Evolutionary conservation across 1,140 invertebrate species (phyloP), one percentile per base, ranked within the genome.

Genomic region (Cydia strobilella): DNA sequence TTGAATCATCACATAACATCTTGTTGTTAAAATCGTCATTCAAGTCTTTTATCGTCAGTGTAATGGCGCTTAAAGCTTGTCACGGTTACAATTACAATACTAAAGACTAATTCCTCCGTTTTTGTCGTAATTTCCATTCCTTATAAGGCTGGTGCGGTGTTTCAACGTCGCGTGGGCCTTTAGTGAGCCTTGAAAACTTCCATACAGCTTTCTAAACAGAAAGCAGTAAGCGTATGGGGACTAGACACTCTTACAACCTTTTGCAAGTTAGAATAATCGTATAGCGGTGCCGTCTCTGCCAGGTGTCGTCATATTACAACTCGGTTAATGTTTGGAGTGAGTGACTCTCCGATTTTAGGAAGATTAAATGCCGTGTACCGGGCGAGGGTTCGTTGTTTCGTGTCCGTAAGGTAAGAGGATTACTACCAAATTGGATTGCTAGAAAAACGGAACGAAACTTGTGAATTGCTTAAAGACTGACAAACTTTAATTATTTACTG

Each of bases 131-230:
- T 69, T 35, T 69, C 15, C 35, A n/a, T 27, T 18, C 65, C 65
- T 35, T 69, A 69, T 69, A 42, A 69, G 65, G 65, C 25, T 69
- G 15, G 31, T n/a, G 65, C 31, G 65, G 31, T 35, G 31, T 35
- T 69, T 69, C 31, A 13, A 35, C 27, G 63, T 65, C 25, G 23
- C 65, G 65, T 69, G 65, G 65, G 65, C 65, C 27, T 69, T n/a
- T 42, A 42, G 31, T 35, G 27, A 39, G 65, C 65, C 65, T 69
- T 69, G 65, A 69, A 13, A 69, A 69, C 27, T 69, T 69, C 65
- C 35, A 69, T 69, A 39, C n/a, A 69, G 1, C 48, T 18, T 7
- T n/a, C 10, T 10, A 9, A 31, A 35, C 23, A 66, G 63, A 66
- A 35, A 10, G 63, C 25, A 23, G 20, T 59, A 59, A 59, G 20